Conservation (phyloP, 2,888 invertebrate genomes). For the Hartigia nigra region DNA sequence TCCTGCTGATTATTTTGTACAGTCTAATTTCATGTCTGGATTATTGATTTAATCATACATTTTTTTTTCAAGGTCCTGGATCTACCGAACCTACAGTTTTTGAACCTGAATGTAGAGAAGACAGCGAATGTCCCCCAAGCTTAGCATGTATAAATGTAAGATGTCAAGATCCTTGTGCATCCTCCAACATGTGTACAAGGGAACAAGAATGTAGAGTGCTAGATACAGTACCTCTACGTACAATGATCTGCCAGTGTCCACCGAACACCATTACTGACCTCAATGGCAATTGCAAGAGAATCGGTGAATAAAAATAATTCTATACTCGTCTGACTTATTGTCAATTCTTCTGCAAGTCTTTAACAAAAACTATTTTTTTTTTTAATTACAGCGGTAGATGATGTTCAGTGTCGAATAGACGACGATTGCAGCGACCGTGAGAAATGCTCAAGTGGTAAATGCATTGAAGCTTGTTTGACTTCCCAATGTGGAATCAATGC, state of each 20-base stretch:
- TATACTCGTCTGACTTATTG: neutral
- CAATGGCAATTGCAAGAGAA: constrained; percentile 77
- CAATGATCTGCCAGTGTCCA: constrained; percentile 89
- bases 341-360: neutral
- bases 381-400: neutral
- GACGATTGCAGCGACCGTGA: constrained; percentile 81
- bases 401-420: constrained; percentile 68
- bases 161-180: constrained; percentile 82
- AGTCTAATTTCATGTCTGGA: neutral
- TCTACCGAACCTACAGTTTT: neutral
- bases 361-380: neutral
- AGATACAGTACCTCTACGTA: constrained; percentile 82
- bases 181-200: constrained; percentile 77
- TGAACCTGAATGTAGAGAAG: constrained; percentile 76
- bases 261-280: constrained; percentile 81
- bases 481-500: constrained; percentile 87
- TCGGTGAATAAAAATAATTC: constrained; percentile 52
- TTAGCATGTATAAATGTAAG: constrained; percentile 81
- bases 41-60: constrained; percentile 15
- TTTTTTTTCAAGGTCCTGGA: constrained; percentile 8
- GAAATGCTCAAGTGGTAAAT: constrained; percentile 80
- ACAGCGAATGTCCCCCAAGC: constrained; percentile 80
- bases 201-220: constrained; percentile 84
- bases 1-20: constrained; percentile 2
- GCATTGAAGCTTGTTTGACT: constrained; percentile 82